A percentile compares a stretch with the other conserved stretches of the same genome.
phyloP scores from a whole-genome alignment of 2,888 invertebrate genomes.

The Gari tellinella region DNA sequence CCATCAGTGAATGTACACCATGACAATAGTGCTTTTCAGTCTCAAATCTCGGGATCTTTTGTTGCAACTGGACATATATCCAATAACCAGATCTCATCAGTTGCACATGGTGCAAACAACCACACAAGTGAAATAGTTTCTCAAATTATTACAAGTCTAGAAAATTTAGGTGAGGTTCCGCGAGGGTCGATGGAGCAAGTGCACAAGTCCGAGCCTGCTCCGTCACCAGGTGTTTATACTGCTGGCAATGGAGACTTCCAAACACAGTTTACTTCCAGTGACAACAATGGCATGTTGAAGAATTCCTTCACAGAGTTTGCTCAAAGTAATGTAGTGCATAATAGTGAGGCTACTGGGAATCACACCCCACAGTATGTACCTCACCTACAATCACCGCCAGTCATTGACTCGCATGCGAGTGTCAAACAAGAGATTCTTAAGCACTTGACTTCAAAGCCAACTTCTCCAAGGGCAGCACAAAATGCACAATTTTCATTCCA shows the following conservation, averaged over 20 bases:
- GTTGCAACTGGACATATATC: conserved; percentile 17
- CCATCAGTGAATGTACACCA: conserved; percentile 48
- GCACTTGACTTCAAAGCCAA: conserved; percentile 62
- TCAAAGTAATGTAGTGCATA: conserved; percentile 50
- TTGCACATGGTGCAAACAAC: conserved; percentile 4
- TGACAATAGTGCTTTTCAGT: conserved; percentile 43
- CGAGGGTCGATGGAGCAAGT: conserved; percentile 57
- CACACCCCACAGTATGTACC: conserved; percentile 16
- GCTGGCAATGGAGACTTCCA: conserved; percentile 25
- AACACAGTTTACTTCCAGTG: conserved; percentile 5
- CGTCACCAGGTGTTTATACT: conserved; percentile 20
- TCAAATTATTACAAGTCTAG: conserved; percentile 55
- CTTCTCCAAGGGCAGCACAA: conserved; percentile 62
- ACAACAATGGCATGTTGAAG: conserved; percentile 41
- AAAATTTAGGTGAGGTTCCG: conserved; percentile 48
- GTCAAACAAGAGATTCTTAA: conserved; percentile 58
- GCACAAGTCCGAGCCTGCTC: conserved; percentile 24
- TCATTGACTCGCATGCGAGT: conserved; percentile 30
- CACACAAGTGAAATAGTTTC: conserved; percentile 55
- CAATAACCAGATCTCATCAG: conserved; percentile 3
- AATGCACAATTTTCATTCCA: conserved; percentile 63
- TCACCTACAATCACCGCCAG: conserved; percentile 3
- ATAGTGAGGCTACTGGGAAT: conserved; percentile 23
- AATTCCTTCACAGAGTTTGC: conserved; percentile 49
- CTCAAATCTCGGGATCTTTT: conserved; percentile 44